Evolutionary conservation across 2,888 invertebrate genomes (phyloP), one percentile per base, ranked within the genome.

Genomic region (Altica lythri): DNA sequence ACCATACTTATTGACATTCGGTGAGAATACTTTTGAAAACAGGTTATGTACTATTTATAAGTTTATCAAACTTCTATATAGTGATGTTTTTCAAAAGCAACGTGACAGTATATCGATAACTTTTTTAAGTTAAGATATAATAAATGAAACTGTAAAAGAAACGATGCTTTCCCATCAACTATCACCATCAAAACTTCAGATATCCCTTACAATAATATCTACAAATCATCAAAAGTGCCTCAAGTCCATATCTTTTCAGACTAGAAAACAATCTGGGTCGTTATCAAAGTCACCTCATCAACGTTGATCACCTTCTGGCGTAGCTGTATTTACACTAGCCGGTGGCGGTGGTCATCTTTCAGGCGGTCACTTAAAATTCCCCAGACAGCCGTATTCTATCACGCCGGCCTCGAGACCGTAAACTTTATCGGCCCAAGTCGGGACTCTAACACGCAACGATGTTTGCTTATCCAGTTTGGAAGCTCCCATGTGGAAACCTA

Each of bases 341-440:
- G 12, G 19, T 25, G 40, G 25, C 50, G 19, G 45, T 42, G 56
- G 63, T 60, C 64, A 60, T 62, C 63, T 63, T 68, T 60, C 61
- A 60, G 61, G 63, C 63, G 66, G 67, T 65, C 67, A 68, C 68
- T 70, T 67, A 67, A 67, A 67, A 67, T 68, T 69, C 71, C 72
- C 69, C 42, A 52, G 68, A 56, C 64, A 65, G 63, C 63, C 69
- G 68, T 69, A 68, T 68, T 68, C 68, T 67, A 68, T 70, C 68
- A 66, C 65, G 62, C 61, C 60, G 57, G 57, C 67, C 30, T 27
- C n/a, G 30, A 8, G 8, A 19, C 32, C 64, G 66, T 68, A 69
- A 69, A 69, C 61, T 68, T 67, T 69, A 68, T 69, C 68, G 65
- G 61, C 61, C 55, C 46, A 50, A 55, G 61, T 16, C 47, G 17